Conservation (phyloP, 1,140 invertebrate species). For the Scaptomyza hsui region DNA sequence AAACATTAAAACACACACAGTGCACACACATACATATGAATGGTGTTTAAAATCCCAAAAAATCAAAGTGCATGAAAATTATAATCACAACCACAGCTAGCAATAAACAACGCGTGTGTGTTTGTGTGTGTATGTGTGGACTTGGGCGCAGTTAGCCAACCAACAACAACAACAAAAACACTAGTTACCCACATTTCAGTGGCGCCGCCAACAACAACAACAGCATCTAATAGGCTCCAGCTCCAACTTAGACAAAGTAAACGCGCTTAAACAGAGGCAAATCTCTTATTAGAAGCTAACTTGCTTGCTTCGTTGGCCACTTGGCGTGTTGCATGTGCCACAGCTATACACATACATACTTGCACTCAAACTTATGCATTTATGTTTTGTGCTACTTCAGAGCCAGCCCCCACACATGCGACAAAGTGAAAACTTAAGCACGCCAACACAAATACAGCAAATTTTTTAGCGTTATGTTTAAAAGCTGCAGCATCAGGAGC, state of each 20-base stretch:
- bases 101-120: conserved; percentile 24
- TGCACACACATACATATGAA: conserved; percentile 25
- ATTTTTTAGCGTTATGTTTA: conserved; percentile 14
- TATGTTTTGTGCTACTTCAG: conserved; percentile 66
- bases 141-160: conserved; percentile 60
- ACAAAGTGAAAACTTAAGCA: conserved; percentile 72
- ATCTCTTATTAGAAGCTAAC: conserved; percentile 48
- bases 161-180: conserved; percentile 43
- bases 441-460: neutral
- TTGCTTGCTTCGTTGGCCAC: conserved; percentile 51
- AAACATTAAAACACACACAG: conserved; percentile 43
- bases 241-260: conserved; percentile 50
- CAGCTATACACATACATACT: conserved; percentile 46
- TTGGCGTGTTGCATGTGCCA: conserved; percentile 72
- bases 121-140: no score
- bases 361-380: conserved; percentile 10
- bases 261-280: conserved; percentile 59
- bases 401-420: conserved; percentile 60
- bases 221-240: conserved; percentile 44
- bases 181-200: conserved; percentile 76
- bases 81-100: conserved; percentile 69
- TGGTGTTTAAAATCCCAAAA: conserved; percentile 82
- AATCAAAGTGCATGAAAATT: conserved; percentile 84
- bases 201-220: conserved; percentile 57
- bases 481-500: neutral